These are phyloP conservation scores for Notechis scutatus DNA, from an alignment of 2,113 vertebrate genomes.

Conservation along the genomic window DNA sequence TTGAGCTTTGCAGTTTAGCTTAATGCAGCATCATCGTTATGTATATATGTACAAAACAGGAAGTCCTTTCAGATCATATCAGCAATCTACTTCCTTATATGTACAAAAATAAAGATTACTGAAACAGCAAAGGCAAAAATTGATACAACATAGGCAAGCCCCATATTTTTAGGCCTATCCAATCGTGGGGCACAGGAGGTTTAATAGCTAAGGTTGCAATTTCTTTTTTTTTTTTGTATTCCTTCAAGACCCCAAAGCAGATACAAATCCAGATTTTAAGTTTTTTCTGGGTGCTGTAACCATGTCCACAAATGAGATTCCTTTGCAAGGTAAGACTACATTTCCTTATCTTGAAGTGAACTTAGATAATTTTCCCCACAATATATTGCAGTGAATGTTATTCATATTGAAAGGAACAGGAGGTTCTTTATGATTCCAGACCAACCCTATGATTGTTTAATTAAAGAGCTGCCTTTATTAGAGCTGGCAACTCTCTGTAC, in stretches of 20 bases:
- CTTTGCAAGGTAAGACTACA: conserved; percentile 57
- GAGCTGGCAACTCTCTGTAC: too few relatives aligned
- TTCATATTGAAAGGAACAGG: neutral
- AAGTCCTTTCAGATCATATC: conserved; percentile 67
- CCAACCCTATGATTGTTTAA: neutral
- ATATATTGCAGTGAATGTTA: neutral
- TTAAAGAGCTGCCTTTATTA: neutral
- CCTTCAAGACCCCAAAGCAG: conserved; percentile 13
- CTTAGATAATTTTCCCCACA: neutral
- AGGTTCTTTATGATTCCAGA: neutral
- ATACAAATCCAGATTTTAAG: conserved; percentile 1
- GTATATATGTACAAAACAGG: conserved; percentile 69
- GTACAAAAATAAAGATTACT: conserved; percentile 64
- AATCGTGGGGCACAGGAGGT: neutral
- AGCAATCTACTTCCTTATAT: conserved; percentile 74
- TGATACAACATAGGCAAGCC: conserved; percentile 39
- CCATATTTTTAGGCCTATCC: neutral
- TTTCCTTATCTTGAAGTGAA: neutral
- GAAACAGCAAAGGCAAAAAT: conserved; percentile 46
- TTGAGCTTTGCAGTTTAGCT: neutral
- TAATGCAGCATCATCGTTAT: conserved; percentile 54
- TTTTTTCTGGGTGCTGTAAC: conserved; percentile 38
- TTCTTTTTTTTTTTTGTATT: neutral
- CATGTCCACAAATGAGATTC: conserved; percentile 51
- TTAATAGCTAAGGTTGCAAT: conserved; percentile 21